A percentile compares a stretch with the other conserved stretches of the same genome.
Conservation (phyloP, 2,113 vertebrate species). For the Murina feae region DNA sequence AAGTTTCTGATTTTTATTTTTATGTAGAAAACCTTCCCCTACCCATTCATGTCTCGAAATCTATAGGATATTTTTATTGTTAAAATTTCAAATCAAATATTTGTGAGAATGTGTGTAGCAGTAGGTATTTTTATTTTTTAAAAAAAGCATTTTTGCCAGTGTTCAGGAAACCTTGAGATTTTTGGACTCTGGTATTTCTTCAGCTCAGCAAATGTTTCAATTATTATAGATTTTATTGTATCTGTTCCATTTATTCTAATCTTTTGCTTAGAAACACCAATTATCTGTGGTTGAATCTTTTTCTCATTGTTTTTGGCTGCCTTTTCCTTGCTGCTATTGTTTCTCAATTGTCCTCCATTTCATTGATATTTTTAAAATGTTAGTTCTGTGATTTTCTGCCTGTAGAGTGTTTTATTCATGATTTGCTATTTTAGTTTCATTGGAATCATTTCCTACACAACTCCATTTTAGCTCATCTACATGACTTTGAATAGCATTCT, state of each 20-base stretch:
- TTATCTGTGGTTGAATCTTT: background rate
- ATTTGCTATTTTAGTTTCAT: background rate
- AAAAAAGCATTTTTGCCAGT: background rate
- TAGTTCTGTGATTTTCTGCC: background rate
- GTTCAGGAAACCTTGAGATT: background rate
- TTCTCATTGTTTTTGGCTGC: background rate
- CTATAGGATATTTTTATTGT: background rate
- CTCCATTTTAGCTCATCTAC: background rate
- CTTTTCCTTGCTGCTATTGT: background rate
- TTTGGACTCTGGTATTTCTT: background rate
- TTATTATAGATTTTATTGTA: background rate
- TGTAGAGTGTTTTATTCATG: background rate
- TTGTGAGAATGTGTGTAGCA: background rate
- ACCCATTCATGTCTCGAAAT: background rate
- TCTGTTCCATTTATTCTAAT: background rate
- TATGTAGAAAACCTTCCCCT: background rate
- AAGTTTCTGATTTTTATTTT: conserved; percentile 10
- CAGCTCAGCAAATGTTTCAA: background rate
- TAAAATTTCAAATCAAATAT: background rate
- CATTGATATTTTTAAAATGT: background rate
- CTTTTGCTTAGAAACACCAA: background rate
- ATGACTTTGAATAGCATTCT: background rate
- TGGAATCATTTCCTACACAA: background rate
- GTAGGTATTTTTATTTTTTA: background rate
- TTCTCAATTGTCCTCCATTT: background rate